phyloP scores from a whole-genome alignment of 2,113 vertebrate genomes.

The Lepisosteus oculatus region DNA sequence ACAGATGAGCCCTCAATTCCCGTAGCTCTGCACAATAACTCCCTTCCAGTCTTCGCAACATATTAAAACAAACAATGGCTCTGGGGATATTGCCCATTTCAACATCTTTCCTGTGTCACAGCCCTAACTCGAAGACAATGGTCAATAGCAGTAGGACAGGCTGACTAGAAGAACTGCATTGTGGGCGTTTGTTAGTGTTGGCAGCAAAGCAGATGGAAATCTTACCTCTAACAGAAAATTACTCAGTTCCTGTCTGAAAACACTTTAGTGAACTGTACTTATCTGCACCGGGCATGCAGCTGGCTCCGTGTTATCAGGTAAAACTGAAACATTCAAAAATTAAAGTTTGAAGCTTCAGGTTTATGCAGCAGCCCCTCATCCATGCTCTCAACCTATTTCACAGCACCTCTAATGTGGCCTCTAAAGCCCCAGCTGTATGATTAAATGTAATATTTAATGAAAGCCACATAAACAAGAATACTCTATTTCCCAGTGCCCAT shows the following conservation, averaged over 20 bases:
- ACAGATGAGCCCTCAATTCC: conserved; percentile 1
- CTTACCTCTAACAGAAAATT: neutral
- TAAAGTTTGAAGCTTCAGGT: no score
- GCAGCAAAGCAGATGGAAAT: neutral
- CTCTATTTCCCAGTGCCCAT: no score
- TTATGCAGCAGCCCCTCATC: no score
- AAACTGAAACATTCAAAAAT: neutral
- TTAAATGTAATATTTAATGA: no score
- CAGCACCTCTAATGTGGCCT: no score
- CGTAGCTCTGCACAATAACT: neutral
- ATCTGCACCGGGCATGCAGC: neutral
- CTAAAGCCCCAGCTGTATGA: no score
- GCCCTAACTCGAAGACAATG: conserved; percentile 7
- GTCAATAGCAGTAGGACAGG: neutral
- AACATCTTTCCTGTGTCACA: neutral
- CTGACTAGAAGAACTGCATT: neutral
- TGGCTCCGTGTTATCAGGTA: neutral
- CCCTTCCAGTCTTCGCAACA: neutral
- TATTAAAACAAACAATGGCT: neutral
- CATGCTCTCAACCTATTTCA: no score
- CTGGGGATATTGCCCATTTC: neutral
- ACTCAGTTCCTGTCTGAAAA: conserved; percentile 15
- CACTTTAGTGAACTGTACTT: neutral
- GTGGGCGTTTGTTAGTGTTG: conserved; percentile 2
- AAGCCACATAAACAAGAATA: no score